Percentiles rank a stretch among this genome's conserved stretches.
phyloP scores from a whole-genome alignment of 92 coral and sea anemone species.

The Muricea muricata region DNA sequence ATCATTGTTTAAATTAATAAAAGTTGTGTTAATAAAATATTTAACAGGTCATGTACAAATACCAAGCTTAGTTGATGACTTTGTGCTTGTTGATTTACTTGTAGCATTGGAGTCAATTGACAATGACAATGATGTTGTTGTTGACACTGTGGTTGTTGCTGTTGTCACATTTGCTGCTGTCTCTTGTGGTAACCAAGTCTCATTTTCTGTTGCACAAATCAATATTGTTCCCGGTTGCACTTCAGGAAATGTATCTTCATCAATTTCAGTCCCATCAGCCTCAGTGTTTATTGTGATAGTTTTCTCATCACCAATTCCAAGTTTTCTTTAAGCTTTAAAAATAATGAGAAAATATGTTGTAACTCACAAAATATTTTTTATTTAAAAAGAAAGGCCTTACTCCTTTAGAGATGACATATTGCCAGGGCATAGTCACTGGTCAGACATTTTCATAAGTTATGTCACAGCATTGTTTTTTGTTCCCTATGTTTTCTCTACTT shows the following conservation, averaged over 20 bases:
- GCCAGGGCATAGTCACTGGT: no score
- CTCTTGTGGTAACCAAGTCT: slow-evolving; percentile 55
- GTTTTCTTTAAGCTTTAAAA: slow-evolving; percentile 64
- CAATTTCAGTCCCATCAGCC: slow-evolving; percentile 72
- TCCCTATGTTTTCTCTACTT: no score
- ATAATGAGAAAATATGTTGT: slow-evolving; percentile 15
- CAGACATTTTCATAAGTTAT: no score
- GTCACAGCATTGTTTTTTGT: no score
- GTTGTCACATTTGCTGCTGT: slow-evolving; percentile 39
- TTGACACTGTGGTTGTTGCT: slow-evolving; percentile 29
- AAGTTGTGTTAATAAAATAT: slow-evolving; percentile 17
- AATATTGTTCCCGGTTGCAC: slow-evolving; percentile 64
- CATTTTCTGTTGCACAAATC: slow-evolving; percentile 53
- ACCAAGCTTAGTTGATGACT: slow-evolving; percentile 41
- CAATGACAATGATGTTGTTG: slow-evolving; percentile 38
- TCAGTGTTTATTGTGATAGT: slow-evolving; percentile 54
- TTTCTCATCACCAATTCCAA: slow-evolving; percentile 48
- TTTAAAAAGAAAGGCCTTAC: background rate
- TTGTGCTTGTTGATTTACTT: slow-evolving; percentile 22
- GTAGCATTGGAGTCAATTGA: slow-evolving; percentile 37
- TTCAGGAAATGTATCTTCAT: slow-evolving; percentile 65
- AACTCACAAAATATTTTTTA: background rate
- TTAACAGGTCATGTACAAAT: slow-evolving; percentile 34
- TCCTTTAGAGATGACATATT: background rate
- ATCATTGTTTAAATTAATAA: slow-evolving; percentile 9